Conservation (phyloP, 2,888 invertebrate species). For the Drosophila koepferae region DNA sequence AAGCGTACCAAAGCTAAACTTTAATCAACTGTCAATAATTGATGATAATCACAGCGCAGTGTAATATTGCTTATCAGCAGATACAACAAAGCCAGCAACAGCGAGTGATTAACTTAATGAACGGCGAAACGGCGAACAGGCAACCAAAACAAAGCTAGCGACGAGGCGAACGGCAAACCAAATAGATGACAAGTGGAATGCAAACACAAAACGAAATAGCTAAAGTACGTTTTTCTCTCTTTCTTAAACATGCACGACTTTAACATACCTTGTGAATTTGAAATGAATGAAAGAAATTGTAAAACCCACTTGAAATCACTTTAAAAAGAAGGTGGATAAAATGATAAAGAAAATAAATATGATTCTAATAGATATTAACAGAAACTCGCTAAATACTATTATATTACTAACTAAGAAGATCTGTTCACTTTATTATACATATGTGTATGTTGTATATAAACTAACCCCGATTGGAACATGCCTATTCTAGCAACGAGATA, state of each 20-base stretch:
- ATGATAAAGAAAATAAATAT: background rate
- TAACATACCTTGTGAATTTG: slow-evolving; percentile 36
- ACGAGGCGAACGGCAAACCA: slow-evolving; percentile 31
- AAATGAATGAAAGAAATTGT: too few relatives aligned
- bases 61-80: slow-evolving; percentile 57
- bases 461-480: background rate
- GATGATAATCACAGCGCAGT: slow-evolving; percentile 66
- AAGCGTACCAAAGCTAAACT: slow-evolving; percentile 58
- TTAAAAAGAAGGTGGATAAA: background rate
- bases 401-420: background rate
- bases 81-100: slow-evolving; percentile 16
- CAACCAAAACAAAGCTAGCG: slow-evolving; percentile 32
- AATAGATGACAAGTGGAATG: slow-evolving; percentile 41
- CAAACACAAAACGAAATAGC: slow-evolving; percentile 34
- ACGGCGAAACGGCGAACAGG: slow-evolving; percentile 10
- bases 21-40: slow-evolving; percentile 74
- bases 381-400: too few relatives aligned
- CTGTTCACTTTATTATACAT: too few relatives aligned
- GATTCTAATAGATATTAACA: too few relatives aligned
- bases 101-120: slow-evolving; percentile 62
- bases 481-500: slow-evolving; percentile 14
- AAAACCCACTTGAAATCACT: background rate
- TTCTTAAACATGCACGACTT: slow-evolving; percentile 8
- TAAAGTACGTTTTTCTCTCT: background rate
- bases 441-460: too few relatives aligned